Conservation (phyloP, 2,797 vertebrate species). For the Ciconia nigra region DNA sequence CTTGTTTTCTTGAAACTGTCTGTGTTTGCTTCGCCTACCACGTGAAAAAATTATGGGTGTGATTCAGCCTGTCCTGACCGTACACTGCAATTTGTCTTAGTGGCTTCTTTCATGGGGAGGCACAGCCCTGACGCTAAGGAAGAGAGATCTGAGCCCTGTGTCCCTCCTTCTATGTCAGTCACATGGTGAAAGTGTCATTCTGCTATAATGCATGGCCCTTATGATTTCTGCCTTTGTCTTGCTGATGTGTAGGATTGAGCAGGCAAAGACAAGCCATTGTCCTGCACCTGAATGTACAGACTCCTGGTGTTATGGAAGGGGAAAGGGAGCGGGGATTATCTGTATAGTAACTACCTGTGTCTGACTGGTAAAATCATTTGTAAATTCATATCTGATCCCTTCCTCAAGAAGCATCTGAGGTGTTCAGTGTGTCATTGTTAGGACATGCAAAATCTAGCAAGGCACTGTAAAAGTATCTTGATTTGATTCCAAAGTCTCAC, state of each 20-base stretch:
- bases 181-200: neutral
- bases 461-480: neutral
- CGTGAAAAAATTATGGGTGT: neutral
- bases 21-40: neutral
- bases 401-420: neutral
- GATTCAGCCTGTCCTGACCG: neutral
- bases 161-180: neutral
- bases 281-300: neutral
- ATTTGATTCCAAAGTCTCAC: neutral
- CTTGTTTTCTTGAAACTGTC: neutral
- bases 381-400: neutral
- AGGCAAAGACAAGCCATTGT: neutral
- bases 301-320: neutral
- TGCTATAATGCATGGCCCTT: neutral
- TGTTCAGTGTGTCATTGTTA: neutral
- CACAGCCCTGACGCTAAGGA: neutral
- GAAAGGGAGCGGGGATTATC: neutral
- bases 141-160: neutral
- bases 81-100: neutral
- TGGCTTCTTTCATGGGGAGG: neutral
- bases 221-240: neutral
- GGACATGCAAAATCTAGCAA: neutral
- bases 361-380: neutral
- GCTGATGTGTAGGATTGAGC: neutral
- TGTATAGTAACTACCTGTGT: neutral